These are phyloP conservation scores for Melanostigma gelatinosum DNA, from an alignment of 2,113 vertebrate genomes.

Conservation along the genomic window DNA sequence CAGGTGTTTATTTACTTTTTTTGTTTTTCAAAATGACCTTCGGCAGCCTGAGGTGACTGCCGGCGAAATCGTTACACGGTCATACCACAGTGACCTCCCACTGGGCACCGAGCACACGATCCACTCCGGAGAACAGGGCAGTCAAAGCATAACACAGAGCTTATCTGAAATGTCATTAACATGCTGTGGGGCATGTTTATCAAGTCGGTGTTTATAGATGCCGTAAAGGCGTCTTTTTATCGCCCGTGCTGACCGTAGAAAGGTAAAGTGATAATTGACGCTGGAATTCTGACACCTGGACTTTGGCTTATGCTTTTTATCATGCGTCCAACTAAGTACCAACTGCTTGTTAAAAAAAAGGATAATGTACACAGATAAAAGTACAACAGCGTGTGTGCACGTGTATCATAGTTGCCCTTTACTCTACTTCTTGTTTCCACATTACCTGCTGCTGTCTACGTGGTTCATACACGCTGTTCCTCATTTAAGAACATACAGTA, in stretches of 20 bases:
- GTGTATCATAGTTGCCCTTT: background rate
- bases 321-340: background rate
- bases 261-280: background rate
- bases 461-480: background rate
- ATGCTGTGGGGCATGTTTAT: background rate
- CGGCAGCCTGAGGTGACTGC: background rate
- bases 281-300: background rate
- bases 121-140: background rate
- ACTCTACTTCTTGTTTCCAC: background rate
- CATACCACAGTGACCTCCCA: conserved; percentile 1
- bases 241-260: background rate
- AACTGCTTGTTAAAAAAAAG: background rate
- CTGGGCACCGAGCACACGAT: conserved; percentile 13
- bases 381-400: background rate
- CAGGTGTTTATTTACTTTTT: background rate
- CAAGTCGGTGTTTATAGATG: background rate
- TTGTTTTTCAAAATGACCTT: conserved; percentile 6
- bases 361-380: background rate
- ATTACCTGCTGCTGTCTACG: background rate
- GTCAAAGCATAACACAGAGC: background rate
- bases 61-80: conserved; percentile 42
- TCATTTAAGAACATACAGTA: background rate
- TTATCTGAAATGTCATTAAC: background rate
- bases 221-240: background rate
- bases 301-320: background rate